A percentile compares a stretch with the other conserved stretches of the same genome.
Evolutionary conservation across 2,888 invertebrate species (phyloP).

Genomic region (Melinaea marsaeus): DNA sequence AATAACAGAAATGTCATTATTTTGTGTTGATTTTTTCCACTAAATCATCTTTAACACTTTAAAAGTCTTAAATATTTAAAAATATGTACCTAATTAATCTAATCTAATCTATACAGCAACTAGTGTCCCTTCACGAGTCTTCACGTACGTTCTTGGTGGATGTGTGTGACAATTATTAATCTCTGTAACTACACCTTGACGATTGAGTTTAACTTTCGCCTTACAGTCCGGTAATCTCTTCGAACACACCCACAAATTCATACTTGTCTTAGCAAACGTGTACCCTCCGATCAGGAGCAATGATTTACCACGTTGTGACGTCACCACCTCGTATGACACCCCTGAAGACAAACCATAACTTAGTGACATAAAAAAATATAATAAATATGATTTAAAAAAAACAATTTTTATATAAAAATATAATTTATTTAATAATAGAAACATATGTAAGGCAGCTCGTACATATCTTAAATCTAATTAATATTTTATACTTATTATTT

Average conservation of each 20-base stretch:
- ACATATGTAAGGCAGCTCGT: constrained; percentile 1
- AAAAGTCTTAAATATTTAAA: too few relatives aligned
- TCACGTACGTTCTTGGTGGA: constrained; percentile 16
- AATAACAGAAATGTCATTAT: constrained; percentile 16
- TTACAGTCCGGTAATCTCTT: constrained; percentile 34
- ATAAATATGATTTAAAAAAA: not conserved
- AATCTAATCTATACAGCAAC: not conserved
- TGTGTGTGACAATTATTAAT: constrained; percentile 33
- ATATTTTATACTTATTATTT: not conserved
- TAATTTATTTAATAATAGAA: constrained; percentile 1
- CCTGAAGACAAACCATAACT: constrained; percentile 18
- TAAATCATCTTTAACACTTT: too few relatives aligned
- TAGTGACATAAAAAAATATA: not conserved
- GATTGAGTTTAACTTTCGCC: constrained; percentile 37
- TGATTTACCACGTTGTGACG: constrained; percentile 36
- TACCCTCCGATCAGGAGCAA: constrained; percentile 37
- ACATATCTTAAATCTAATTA: not conserved
- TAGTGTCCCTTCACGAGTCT: not conserved
- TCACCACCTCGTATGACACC: constrained; percentile 34
- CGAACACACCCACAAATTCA: constrained; percentile 27
- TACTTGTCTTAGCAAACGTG: constrained; percentile 31
- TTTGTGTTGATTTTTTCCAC: constrained; percentile 31
- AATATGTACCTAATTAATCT: too few relatives aligned
- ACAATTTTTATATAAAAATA: not conserved
- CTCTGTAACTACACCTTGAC: constrained; percentile 19